phyloP scores from a whole-genome alignment of 2,888 invertebrate species.

The Thereva nobilitata region DNA sequence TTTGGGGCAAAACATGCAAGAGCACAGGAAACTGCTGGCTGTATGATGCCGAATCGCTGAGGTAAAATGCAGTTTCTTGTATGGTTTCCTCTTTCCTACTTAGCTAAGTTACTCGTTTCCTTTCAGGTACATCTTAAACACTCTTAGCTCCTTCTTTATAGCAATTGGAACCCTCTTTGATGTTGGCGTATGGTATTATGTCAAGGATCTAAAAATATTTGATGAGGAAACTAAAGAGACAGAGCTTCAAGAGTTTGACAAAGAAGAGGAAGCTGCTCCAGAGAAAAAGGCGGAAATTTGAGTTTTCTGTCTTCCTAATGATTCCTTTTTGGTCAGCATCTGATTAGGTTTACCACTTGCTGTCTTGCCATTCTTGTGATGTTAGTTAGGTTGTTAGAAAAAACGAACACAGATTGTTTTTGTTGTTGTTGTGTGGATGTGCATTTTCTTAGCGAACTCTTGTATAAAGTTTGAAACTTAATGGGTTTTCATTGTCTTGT shows the following conservation, averaged over 20 bases:
- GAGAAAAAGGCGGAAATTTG: slow-evolving; percentile 56
- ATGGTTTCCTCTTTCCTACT: not conserved
- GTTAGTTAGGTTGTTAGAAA: too few relatives aligned
- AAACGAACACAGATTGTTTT: too few relatives aligned
- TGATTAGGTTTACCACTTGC: slow-evolving; percentile 15
- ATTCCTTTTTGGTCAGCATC: not conserved
- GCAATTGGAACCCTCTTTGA: slow-evolving; percentile 69
- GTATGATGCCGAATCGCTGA: slow-evolving; percentile 67
- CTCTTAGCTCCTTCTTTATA: slow-evolving; percentile 69
- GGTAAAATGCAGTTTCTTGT: slow-evolving; percentile 45
- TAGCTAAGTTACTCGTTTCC: not conserved
- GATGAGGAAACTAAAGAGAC: slow-evolving; percentile 63
- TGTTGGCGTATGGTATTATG: slow-evolving; percentile 69
- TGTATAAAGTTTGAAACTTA: too few relatives aligned
- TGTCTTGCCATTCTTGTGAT: slow-evolving; percentile 4
- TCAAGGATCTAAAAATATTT: slow-evolving; percentile 70
- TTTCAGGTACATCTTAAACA: slow-evolving; percentile 65
- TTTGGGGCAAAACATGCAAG: slow-evolving; percentile 74
- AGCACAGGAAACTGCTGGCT: slow-evolving; percentile 74
- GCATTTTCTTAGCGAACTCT: too few relatives aligned
- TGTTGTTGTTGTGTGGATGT: too few relatives aligned
- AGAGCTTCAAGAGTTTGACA: slow-evolving; percentile 53
- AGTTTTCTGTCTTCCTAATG: slow-evolving; percentile 5
- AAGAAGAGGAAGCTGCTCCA: slow-evolving; percentile 53
- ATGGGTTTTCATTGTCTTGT: too few relatives aligned